phyloP scores from a whole-genome alignment of 2,797 vertebrate genomes.

The Gobionotothen gibberifrons region DNA sequence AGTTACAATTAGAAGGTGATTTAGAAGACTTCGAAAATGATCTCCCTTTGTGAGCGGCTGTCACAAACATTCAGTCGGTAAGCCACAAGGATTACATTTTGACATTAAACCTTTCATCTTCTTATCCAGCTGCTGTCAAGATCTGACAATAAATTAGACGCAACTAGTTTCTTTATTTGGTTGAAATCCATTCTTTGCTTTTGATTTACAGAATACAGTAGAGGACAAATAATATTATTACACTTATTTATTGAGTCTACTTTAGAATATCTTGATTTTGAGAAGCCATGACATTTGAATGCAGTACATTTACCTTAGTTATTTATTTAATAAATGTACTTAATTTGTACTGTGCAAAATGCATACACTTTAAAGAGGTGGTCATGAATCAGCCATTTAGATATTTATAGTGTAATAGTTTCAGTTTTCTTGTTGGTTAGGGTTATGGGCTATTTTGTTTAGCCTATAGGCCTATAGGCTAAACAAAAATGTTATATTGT shows the following conservation, averaged over 20 bases:
- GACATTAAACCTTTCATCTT: background rate
- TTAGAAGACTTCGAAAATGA: no score
- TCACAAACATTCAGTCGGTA: background rate
- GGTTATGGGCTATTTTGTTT: no score
- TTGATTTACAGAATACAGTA: background rate
- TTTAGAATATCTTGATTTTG: conserved; percentile 30
- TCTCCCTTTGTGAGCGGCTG: background rate
- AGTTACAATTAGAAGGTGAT: no score
- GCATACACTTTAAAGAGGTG: conserved; percentile 3
- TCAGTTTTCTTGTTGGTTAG: conserved; percentile 9
- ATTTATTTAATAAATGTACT: no score
- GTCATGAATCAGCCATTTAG: conserved; percentile 14
- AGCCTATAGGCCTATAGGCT: no score
- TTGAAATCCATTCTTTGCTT: background rate
- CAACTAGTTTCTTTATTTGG: background rate
- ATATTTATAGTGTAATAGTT: background rate
- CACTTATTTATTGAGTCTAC: background rate
- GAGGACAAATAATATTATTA: background rate
- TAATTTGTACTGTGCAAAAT: background rate
- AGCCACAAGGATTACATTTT: background rate
- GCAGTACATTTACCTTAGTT: conserved; percentile 4
- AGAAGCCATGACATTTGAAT: conserved; percentile 34
- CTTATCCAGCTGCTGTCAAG: no score
- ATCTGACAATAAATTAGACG: background rate
- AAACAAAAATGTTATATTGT: no score